Conservation (phyloP, 1,140 invertebrate species). For the Muscidifurax raptorellus region DNA sequence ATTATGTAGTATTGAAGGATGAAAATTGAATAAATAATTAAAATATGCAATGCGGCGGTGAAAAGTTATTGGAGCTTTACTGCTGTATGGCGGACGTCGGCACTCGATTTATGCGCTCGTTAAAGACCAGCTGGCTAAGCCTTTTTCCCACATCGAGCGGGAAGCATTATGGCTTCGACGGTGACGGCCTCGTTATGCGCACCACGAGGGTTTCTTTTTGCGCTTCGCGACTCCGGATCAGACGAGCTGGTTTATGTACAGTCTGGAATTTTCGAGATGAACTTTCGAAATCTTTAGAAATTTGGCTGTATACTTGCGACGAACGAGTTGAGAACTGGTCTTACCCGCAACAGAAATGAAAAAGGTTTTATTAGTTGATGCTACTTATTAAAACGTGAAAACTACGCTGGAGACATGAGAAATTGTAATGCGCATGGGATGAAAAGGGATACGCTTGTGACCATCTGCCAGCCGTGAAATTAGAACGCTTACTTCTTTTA, state of each 20-base stretch:
- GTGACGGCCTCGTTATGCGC: neutral
- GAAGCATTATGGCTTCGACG: neutral
- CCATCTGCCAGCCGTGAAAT: no score
- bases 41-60: constrained; percentile 17
- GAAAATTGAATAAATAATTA: neutral
- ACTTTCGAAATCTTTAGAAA: no score
- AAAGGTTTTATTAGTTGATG: no score
- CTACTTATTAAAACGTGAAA: no score
- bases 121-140: constrained; percentile 17
- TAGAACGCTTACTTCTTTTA: no score
- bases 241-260: no score
- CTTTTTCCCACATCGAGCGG: neutral
- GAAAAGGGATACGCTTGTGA: no score
- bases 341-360: neutral
- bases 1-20: no score
- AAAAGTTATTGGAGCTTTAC: constrained; percentile 26
- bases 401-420: no score
- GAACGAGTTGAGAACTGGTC: no score
- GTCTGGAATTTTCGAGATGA: neutral
- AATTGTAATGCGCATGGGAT: no score
- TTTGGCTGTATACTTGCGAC: neutral
- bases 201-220: neutral
- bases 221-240: neutral
- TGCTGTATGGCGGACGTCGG: neutral
- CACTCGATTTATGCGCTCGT: constrained; percentile 9